Evolutionary conservation across 2,113 vertebrate genomes (phyloP).

Genomic region (Machaerirhynchus nigripectus): DNA sequence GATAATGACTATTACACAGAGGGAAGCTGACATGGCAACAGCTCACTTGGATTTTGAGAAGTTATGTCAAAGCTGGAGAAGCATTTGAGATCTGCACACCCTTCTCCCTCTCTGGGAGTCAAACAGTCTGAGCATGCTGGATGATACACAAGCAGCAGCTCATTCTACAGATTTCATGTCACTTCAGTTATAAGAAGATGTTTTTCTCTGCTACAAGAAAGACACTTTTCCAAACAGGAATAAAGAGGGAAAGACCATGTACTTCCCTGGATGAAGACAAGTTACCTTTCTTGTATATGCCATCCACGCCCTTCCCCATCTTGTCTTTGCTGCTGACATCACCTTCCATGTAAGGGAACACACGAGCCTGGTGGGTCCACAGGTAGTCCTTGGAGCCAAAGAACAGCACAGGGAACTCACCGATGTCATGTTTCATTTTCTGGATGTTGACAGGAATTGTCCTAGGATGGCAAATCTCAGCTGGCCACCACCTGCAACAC

Average conservation of each 20-base stretch:
- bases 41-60: not conserved
- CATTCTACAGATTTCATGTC: not conserved
- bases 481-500: constrained; percentile 93
- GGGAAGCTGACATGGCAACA: not conserved
- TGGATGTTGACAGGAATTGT: constrained; percentile 94
- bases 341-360: constrained; percentile 98
- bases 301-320: constrained; percentile 95
- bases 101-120: not conserved
- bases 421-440: constrained; percentile 93
- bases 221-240: not conserved
- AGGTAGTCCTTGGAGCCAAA: constrained; percentile 98
- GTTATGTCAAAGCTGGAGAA: not conserved
- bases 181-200: not conserved
- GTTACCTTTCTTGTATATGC: constrained; percentile 94
- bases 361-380: constrained; percentile 97
- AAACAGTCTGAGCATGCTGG: not conserved
- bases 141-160: not conserved
- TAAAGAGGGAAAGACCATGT: not conserved
- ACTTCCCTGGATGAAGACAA: not conserved
- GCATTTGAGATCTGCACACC: not conserved
- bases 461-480: constrained; percentile 94
- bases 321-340: constrained; percentile 97
- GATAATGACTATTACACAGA: not conserved
- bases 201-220: not conserved
- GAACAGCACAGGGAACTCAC: constrained; percentile 97